phyloP scores from a whole-genome alignment of 2,797 vertebrate genomes.

The Rousettus madagascariensis region DNA sequence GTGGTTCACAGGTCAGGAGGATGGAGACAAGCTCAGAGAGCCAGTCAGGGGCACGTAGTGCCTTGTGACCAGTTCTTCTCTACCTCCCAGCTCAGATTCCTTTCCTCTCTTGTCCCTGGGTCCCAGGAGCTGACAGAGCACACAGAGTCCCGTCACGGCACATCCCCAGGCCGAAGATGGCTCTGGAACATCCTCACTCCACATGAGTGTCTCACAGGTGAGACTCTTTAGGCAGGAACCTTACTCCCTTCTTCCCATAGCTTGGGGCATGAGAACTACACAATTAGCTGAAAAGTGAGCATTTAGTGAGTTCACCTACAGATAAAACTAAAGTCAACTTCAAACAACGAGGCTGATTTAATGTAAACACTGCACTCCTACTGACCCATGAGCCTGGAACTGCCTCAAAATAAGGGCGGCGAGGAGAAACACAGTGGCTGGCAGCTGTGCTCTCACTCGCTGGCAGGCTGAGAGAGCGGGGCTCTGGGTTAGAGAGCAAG shows the following conservation, averaged over 20 bases:
- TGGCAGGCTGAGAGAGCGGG: background rate
- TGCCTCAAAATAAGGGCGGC: background rate
- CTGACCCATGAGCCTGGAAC: background rate
- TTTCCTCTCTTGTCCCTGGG: background rate
- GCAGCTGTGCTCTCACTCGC: background rate
- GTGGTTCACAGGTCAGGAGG: background rate
- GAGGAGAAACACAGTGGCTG: background rate
- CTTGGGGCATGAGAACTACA: background rate
- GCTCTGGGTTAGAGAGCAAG: background rate
- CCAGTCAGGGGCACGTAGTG: background rate
- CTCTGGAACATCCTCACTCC: background rate
- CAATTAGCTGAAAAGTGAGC: background rate
- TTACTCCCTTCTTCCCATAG: background rate
- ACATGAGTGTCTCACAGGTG: background rate
- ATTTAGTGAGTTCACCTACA: background rate
- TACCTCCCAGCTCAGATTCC: background rate
- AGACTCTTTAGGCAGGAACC: background rate
- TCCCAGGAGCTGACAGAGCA: background rate
- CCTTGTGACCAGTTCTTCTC: background rate
- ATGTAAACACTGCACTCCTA: background rate
- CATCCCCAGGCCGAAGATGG: background rate
- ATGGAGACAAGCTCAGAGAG: background rate
- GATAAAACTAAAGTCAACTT: background rate
- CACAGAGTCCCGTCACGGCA: background rate
- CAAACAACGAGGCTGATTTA: background rate